Conservation (phyloP, 2,797 vertebrate species). For the Gymnothorax reevesii region DNA sequence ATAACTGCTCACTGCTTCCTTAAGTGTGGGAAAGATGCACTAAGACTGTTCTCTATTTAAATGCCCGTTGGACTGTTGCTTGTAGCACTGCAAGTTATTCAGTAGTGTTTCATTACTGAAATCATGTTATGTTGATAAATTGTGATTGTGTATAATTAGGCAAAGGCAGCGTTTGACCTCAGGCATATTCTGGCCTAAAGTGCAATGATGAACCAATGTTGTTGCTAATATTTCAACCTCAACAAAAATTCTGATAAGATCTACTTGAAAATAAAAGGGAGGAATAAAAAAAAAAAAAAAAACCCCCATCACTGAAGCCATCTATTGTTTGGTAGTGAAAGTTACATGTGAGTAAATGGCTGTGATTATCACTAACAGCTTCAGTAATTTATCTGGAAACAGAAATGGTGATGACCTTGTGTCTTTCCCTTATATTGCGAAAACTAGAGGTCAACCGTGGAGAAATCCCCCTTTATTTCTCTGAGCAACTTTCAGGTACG, state of each 20-base stretch:
- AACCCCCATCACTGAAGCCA: not conserved
- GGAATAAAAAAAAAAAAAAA: not conserved
- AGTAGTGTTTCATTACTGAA: not conserved
- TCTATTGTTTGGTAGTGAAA: not conserved
- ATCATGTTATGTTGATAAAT: not conserved
- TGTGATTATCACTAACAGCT: not conserved
- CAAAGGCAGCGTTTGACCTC: not conserved
- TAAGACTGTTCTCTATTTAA: too few species aligned
- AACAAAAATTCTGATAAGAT: not conserved
- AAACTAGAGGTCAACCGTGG: not conserved
- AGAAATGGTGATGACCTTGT: not conserved
- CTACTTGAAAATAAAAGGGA: not conserved
- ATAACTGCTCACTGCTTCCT: too few species aligned
- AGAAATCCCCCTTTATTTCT: slow-evolving; percentile 4
- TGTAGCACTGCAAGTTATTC: too few species aligned
- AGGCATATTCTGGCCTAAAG: not conserved
- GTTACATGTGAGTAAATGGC: not conserved
- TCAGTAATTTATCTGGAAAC: not conserved
- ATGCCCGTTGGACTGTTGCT: too few species aligned
- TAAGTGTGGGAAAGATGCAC: too few species aligned
- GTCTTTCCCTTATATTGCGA: not conserved
- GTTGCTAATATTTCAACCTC: not conserved
- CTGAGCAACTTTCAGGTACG: not conserved
- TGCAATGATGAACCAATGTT: not conserved
- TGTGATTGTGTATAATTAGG: not conserved